phyloP scores from a whole-genome alignment of 2,113 vertebrate genomes.

The Calonectris borealis region DNA sequence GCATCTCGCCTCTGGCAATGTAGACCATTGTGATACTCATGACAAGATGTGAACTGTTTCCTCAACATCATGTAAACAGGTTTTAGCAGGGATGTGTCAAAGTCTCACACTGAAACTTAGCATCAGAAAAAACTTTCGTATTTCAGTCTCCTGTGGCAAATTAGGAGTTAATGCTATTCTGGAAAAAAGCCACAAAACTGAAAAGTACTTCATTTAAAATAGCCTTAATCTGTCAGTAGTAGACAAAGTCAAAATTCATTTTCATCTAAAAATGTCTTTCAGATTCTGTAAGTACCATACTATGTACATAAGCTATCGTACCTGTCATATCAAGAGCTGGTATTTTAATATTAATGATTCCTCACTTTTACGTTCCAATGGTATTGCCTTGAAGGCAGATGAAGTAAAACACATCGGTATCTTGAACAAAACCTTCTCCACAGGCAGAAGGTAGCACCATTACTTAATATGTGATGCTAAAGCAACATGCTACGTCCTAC shows the following conservation, averaged over 20 bases:
- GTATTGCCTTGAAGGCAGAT: constrained; percentile 7
- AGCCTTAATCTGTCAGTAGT: constrained; percentile 33
- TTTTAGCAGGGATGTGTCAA: background rate
- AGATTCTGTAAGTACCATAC: background rate
- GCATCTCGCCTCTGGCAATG: background rate
- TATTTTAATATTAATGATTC: constrained; percentile 29
- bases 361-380: constrained; percentile 15
- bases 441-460: background rate
- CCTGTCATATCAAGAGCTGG: constrained; percentile 8
- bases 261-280: constrained; percentile 21
- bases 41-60: background rate
- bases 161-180: background rate
- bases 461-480: background rate
- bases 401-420: background rate
- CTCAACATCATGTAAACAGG: background rate
- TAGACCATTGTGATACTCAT: background rate
- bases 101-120: background rate
- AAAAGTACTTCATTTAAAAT: constrained; percentile 3
- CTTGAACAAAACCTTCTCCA: background rate
- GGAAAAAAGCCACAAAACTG: background rate
- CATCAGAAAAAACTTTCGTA: background rate
- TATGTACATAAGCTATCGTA: background rate
- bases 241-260: background rate
- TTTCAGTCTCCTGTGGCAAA: background rate
- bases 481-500: background rate